Percentiles rank a stretch among this genome's conserved stretches.
Evolutionary conservation across 2,888 invertebrate species (phyloP).

Genomic region (Ametastegia equiseti): DNA sequence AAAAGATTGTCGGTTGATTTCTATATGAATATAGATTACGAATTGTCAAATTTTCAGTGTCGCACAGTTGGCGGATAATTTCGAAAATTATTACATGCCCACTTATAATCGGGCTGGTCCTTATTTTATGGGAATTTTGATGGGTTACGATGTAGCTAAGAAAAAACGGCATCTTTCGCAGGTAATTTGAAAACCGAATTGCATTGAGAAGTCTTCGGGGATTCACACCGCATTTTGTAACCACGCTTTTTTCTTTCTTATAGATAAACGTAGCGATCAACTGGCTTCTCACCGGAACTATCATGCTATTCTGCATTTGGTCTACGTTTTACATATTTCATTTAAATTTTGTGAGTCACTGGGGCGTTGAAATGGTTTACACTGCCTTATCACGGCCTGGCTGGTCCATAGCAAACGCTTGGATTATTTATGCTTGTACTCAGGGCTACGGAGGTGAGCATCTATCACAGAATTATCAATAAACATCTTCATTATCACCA

Average conservation of each 20-base stretch:
- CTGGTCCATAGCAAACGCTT: conserved; percentile 76
- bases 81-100: conserved; percentile 50
- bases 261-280: conserved; percentile 49
- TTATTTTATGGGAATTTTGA: conserved; percentile 56
- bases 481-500: too few species aligned
- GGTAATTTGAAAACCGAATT: not conserved
- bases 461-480: not conserved
- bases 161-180: not conserved
- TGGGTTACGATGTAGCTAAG: conserved; percentile 49
- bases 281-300: conserved; percentile 54
- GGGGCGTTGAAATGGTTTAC: conserved; percentile 72
- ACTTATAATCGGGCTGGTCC: conserved; percentile 53
- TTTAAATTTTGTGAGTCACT: conserved; percentile 71
- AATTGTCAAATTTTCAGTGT: not conserved
- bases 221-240: not conserved
- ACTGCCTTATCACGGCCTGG: conserved; percentile 73
- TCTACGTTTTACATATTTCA: conserved; percentile 52
- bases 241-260: not conserved
- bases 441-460: conserved; percentile 76
- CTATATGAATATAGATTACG: too few species aligned
- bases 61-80: not conserved
- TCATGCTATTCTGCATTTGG: conserved; percentile 52
- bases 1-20: not conserved
- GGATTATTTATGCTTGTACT: conserved; percentile 78
- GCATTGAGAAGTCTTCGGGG: not conserved